Evolutionary conservation across 1,140 invertebrate genomes (phyloP).

Genomic region (Hydropsyche tenuis): DNA sequence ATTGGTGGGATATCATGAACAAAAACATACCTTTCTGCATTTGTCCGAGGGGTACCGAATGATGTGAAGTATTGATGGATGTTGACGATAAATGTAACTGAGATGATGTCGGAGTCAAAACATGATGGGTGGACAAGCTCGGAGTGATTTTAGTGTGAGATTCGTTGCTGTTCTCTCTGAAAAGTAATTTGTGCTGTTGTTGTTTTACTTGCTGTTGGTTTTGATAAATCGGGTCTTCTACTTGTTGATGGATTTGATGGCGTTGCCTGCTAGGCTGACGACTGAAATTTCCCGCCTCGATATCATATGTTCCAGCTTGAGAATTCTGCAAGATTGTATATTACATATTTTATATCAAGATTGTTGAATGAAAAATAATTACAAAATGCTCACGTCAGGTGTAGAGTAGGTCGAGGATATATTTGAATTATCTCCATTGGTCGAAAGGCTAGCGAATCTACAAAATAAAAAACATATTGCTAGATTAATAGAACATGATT

Average conservation of each 20-base stretch:
- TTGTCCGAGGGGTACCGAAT: constrained; percentile 40
- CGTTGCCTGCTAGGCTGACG: constrained; percentile 57
- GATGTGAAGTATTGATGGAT: constrained; percentile 30
- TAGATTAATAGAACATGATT: too few species aligned
- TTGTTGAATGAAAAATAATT: neutral
- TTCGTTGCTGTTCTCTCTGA: constrained; percentile 46
- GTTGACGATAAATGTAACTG: constrained; percentile 34
- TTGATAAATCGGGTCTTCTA: constrained; percentile 61
- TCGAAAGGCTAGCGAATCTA: constrained; percentile 74
- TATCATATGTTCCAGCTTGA: constrained; percentile 29
- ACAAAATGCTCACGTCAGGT: constrained; percentile 1
- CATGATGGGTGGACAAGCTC: constrained; percentile 33
- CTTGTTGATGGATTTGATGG: constrained; percentile 50
- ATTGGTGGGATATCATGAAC: neutral
- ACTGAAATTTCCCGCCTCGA: constrained; percentile 58
- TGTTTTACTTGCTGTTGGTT: constrained; percentile 60
- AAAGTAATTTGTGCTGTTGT: constrained; percentile 43
- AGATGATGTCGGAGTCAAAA: constrained; percentile 40
- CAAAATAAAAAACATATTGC: constrained; percentile 51
- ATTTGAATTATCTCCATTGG: constrained; percentile 58
- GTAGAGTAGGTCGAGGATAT: constrained; percentile 25
- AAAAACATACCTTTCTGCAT: constrained; percentile 42
- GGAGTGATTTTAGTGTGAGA: constrained; percentile 28
- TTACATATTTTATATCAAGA: neutral
- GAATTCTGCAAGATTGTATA: neutral